Percentiles rank a stretch among this genome's conserved stretches.
Conservation (phyloP, 2,888 invertebrate genomes). For the Pheosia gnoma region DNA sequence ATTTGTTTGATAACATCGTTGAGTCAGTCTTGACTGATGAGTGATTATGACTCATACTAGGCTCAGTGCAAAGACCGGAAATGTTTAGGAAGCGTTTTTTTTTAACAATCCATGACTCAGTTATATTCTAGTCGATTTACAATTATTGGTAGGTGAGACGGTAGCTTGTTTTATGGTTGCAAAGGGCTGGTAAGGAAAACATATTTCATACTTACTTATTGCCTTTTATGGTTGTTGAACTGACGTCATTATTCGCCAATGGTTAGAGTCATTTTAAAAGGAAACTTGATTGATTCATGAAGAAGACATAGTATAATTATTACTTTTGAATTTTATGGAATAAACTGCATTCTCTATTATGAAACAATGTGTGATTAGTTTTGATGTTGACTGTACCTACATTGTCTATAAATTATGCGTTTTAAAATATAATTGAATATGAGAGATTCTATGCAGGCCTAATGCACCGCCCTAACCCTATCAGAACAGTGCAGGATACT, state of each 20-base stretch:
- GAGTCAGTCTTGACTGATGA: slow-evolving; percentile 49
- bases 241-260: not conserved
- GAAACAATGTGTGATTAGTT: no score
- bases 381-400: no score
- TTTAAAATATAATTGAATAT: no score
- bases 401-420: no score
- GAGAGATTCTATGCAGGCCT: no score
- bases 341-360: no score
- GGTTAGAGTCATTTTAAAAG: not conserved
- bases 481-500: no score
- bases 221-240: not conserved
- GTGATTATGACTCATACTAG: slow-evolving; percentile 26
- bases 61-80: slow-evolving; percentile 46
- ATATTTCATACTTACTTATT: not conserved
- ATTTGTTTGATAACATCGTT: slow-evolving; percentile 57
- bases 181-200: not conserved
- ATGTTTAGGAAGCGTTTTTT: slow-evolving; percentile 43
- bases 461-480: no score
- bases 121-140: slow-evolving; percentile 13
- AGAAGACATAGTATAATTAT: no score
- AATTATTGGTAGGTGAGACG: not conserved
- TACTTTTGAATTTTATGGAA: no score
- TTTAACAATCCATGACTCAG: slow-evolving; percentile 36
- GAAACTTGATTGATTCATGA: no score
- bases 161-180: not conserved